These are phyloP conservation scores for Agapornis canus DNA, from an alignment of 2,797 vertebrate genomes.

Conservation along the genomic window DNA sequence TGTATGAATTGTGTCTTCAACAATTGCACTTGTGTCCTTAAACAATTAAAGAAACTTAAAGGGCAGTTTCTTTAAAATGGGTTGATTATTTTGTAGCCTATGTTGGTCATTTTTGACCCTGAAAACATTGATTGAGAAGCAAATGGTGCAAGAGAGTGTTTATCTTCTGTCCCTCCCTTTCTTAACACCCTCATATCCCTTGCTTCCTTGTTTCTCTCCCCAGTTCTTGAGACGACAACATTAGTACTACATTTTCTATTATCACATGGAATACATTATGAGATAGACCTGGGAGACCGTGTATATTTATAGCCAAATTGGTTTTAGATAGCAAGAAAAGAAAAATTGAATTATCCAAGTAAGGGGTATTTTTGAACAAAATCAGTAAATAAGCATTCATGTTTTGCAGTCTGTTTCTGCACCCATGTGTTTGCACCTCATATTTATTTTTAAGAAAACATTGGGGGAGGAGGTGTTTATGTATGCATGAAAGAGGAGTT, in stretches of 20 bases:
- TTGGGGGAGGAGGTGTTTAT: neutral
- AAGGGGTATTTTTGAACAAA: neutral
- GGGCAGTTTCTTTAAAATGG: neutral
- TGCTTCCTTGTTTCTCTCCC: neutral
- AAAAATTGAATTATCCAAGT: neutral
- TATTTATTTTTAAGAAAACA: constrained; percentile 24
- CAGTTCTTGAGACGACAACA: neutral
- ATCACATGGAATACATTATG: neutral
- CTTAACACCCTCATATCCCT: neutral
- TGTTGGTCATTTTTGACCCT: neutral
- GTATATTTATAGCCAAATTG: neutral
- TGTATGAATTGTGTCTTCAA: neutral
- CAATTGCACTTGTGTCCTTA: neutral
- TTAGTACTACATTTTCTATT: neutral
- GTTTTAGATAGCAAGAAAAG: neutral
- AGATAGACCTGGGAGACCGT: neutral
- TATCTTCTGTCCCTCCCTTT: neutral
- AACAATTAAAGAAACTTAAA: neutral
- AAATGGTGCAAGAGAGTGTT: neutral
- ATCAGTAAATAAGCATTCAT: neutral
- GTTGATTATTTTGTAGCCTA: neutral
- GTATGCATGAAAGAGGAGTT: neutral
- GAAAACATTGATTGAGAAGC: neutral
- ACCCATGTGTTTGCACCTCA: neutral
- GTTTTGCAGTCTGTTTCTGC: constrained; percentile 1